Evolutionary conservation across 2,113 vertebrate genomes (phyloP), one percentile per base, ranked within the genome.

Genomic region (Proteles cristata): DNA sequence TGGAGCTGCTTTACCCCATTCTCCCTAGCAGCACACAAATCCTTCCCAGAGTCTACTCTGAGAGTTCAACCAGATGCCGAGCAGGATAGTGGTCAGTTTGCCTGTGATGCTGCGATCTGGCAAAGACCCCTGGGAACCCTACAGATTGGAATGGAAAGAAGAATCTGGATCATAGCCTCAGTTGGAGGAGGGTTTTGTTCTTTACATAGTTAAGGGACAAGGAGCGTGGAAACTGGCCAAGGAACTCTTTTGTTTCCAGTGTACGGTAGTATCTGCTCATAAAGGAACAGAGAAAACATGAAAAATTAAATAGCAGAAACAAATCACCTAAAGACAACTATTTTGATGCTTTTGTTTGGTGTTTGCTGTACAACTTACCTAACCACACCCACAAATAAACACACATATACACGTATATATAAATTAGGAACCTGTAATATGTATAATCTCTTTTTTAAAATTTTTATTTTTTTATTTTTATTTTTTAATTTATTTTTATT

Each of bases 291-390:
- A 76, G 55, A 76, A 88, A 89, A 73, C 31, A 82, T 10, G 31
- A 74, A 90, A 95, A 80, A 80, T 50, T 89, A 65, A 90, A 86
- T 90, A 90, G 33, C 66, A 80, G 12, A 95, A 95, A 50, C 68
- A 63, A 77, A 16, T 82, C 68, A 58, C 58, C 68, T 35, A 55
- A 86, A 69, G 68, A 43, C 16, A 82, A 45, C 5, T 61, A 90
- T 74, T 23, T 28, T 68, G 45, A 81, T 43, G 48, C 48, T 87
- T 53, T 80, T 39, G 39, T 65, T 79, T 14, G 21, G 61, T 83
- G 35, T 74, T 80, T 79, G 61, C 28, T 65, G 5, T 79, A 71
- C 7, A 66, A 71, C 71, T 83, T 84, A 89, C 93, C 63, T 63
- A 61, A 4, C 68, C 19, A 79, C 16, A 88, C 26, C 71, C 2